These are phyloP conservation scores for Rissa tridactyla DNA, from an alignment of 2,113 vertebrate species.

Conservation along the genomic window DNA sequence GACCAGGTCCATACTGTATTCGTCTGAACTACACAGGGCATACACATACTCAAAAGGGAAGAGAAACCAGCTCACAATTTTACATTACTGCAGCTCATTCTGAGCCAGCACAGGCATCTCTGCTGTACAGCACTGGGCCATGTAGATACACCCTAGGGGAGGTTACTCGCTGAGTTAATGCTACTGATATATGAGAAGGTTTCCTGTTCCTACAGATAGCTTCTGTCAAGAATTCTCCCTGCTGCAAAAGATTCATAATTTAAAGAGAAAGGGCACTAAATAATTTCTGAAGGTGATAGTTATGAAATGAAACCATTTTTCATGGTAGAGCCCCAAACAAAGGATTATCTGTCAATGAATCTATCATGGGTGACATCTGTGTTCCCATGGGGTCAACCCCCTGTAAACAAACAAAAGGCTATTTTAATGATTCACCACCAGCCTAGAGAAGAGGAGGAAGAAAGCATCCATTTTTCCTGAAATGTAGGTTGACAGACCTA, in stretches of 20 bases:
- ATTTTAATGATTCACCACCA: neutral
- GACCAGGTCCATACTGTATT: neutral
- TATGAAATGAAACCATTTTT: conserved; percentile 9
- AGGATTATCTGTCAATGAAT: neutral
- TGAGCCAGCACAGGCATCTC: neutral
- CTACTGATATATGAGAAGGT: neutral
- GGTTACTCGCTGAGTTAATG: neutral
- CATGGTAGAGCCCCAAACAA: neutral
- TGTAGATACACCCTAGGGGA: neutral
- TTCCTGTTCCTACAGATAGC: neutral
- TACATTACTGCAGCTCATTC: neutral
- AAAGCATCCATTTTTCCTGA: neutral
- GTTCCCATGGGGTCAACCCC: neutral
- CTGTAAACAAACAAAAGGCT: conserved; percentile 1
- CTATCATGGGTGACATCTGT: neutral
- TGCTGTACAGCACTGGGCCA: neutral
- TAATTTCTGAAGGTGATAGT: conserved; percentile 38
- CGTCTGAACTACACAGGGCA: neutral
- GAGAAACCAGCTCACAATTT: neutral
- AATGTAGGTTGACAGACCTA: neutral
- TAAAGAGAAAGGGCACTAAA: conserved; percentile 37
- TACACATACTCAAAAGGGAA: neutral
- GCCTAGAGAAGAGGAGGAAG: neutral
- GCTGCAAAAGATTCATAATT: neutral
- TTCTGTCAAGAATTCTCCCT: neutral